Conservation (phyloP, 2,113 vertebrate genomes). For the Notarius lentiginosus region DNA sequence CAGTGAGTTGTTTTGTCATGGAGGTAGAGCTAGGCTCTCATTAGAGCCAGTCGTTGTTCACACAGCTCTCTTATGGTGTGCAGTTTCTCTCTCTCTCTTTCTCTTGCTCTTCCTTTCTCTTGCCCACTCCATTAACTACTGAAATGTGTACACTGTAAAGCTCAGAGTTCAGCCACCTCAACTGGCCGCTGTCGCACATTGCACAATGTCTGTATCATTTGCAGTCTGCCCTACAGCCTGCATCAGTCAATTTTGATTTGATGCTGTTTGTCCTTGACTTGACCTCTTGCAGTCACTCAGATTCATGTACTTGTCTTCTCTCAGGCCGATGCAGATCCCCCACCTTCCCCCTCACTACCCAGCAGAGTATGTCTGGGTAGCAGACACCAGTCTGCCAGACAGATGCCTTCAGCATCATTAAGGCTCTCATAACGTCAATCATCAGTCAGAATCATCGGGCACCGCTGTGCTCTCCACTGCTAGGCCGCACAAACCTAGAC, state of each 20-base stretch:
- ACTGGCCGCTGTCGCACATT: not conserved
- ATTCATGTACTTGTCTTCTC: slow-evolving; percentile 36
- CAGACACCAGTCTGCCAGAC: slow-evolving; percentile 45
- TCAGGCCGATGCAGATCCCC: slow-evolving; percentile 18
- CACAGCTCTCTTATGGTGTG: slow-evolving; percentile 21
- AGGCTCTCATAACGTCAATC: slow-evolving; percentile 35
- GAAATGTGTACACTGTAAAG: slow-evolving; percentile 42
- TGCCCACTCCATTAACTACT: slow-evolving; percentile 43
- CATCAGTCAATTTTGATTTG: slow-evolving; percentile 35
- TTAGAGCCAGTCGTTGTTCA: slow-evolving; percentile 52
- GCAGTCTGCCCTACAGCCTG: slow-evolving; percentile 19
- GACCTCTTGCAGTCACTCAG: slow-evolving; percentile 23
- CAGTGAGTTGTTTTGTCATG: slow-evolving; percentile 64
- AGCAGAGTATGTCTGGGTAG: slow-evolving; percentile 35
- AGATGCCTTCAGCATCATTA: slow-evolving; percentile 51
- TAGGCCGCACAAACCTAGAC: slow-evolving; percentile 34
- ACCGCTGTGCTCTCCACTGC: slow-evolving; percentile 39
- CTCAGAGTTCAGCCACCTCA: slow-evolving; percentile 41
- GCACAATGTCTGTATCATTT: slow-evolving; percentile 29
- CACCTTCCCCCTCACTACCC: not conserved
- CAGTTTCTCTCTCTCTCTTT: slow-evolving; percentile 29
- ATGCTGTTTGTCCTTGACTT: slow-evolving; percentile 37
- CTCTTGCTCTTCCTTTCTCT: slow-evolving; percentile 8
- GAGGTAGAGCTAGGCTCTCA: slow-evolving; percentile 57
- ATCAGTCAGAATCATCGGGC: slow-evolving; percentile 23